Percentiles rank a stretch among this genome's conserved stretches.
Conservation (phyloP, 1,140 invertebrate genomes). For the Lepidotrigona ventralis region DNA sequence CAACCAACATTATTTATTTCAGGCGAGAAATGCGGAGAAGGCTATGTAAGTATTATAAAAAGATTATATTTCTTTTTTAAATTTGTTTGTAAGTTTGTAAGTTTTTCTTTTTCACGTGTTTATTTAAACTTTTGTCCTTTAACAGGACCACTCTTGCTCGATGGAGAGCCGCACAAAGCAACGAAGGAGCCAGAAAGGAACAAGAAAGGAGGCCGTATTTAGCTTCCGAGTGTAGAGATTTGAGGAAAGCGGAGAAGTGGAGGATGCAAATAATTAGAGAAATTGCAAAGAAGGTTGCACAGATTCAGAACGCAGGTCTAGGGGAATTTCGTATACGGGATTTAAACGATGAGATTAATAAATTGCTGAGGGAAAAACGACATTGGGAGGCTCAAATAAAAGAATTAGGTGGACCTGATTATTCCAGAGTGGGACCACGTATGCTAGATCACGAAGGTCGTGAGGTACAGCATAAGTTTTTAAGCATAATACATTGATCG, state of each 20-base stretch:
- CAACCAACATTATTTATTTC: constrained; percentile 60
- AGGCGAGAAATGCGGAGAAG: constrained; percentile 92
- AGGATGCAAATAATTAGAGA: constrained; percentile 97
- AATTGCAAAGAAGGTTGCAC: constrained; percentile 98
- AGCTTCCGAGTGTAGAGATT: constrained; percentile 94
- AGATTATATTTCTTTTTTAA: too few species aligned
- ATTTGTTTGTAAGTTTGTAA: constrained; percentile 16
- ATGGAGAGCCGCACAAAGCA: constrained; percentile 96
- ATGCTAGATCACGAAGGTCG: constrained; percentile 98
- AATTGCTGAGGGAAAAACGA: constrained; percentile 94
- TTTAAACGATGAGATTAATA: constrained; percentile 99
- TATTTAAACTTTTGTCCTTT: constrained; percentile 2
- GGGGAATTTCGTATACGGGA: constrained; percentile 99
- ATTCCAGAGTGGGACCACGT: constrained; percentile 93
- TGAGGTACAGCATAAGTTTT: constrained; percentile 81
- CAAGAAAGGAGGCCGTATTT: constrained; percentile 94
- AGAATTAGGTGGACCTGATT: constrained; percentile 97
- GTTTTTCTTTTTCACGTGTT: constrained; percentile 27
- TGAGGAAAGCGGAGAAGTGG: constrained; percentile 96
- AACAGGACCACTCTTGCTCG: constrained; percentile 95
- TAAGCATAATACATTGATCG: background rate
- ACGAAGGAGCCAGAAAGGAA: constrained; percentile 87
- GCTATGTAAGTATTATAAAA: constrained; percentile 87
- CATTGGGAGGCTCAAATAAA: constrained; percentile 99
- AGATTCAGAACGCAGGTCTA: constrained; percentile 99